phyloP scores from a whole-genome alignment of 2,888 invertebrate genomes.

The Sarcophaga subvicina region DNA sequence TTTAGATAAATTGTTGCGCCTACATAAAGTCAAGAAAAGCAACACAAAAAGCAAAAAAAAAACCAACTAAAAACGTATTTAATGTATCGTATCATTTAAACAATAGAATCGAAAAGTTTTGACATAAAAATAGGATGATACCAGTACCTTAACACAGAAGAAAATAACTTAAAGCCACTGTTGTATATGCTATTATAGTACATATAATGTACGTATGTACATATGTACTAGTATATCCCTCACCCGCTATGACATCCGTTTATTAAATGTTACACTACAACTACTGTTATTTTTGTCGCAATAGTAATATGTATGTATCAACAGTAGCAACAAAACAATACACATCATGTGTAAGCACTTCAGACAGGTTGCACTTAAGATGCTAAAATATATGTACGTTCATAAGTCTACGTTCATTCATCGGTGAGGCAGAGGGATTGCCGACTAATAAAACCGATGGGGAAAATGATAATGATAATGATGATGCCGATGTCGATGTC shows the following conservation, averaged over 20 bases:
- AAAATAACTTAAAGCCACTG: conserved; percentile 55
- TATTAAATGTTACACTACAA: neutral
- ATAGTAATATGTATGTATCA: conserved; percentile 33
- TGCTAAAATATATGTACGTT: conserved; percentile 49
- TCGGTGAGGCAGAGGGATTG: too few relatives aligned
- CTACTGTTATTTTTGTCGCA: conserved; percentile 44
- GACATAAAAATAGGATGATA: conserved; percentile 23
- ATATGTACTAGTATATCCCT: neutral
- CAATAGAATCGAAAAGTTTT: conserved; percentile 6
- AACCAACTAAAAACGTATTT: conserved; percentile 29
- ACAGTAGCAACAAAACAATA: conserved; percentile 39
- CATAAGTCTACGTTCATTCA: too few relatives aligned
- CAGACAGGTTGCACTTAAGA: conserved; percentile 68
- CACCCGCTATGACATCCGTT: neutral
- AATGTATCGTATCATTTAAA: conserved; percentile 52
- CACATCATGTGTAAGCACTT: conserved; percentile 64
- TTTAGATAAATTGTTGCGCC: conserved; percentile 48
- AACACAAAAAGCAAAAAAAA: neutral
- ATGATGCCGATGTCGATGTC: neutral
- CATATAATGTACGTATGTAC: neutral
- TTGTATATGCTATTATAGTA: conserved; percentile 36
- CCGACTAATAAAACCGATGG: neutral
- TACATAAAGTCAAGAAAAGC: neutral
- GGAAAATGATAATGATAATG: conserved; percentile 15
- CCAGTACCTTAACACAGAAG: conserved; percentile 13